These are phyloP conservation scores for Pipistrellus pipistrellus DNA, from an alignment of 2,797 vertebrate species.

Conservation along the genomic window DNA sequence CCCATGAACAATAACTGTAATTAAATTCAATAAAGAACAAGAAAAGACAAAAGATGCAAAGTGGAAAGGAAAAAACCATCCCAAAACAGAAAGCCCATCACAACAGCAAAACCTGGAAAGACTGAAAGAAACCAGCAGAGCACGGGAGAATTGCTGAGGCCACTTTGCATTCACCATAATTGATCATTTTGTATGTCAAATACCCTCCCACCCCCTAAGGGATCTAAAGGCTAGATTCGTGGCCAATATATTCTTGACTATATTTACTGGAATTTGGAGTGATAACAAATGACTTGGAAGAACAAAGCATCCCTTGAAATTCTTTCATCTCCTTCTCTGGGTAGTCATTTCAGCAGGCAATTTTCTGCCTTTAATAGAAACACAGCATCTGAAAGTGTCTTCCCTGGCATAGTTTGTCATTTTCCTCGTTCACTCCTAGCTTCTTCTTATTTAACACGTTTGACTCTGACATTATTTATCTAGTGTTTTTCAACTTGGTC, in stretches of 20 bases:
- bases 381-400: conserved; percentile 14
- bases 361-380: conserved; percentile 75
- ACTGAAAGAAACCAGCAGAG: neutral
- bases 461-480: conserved; percentile 60
- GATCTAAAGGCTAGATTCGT: conserved; percentile 49
- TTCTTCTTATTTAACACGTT: conserved; percentile 36
- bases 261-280: conserved; percentile 67
- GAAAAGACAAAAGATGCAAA: conserved; percentile 57
- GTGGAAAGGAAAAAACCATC: neutral
- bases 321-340: neutral
- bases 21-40: conserved; percentile 77
- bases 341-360: conserved; percentile 61
- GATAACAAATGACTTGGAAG: conserved; percentile 31
- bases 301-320: conserved; percentile 44
- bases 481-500: conserved; percentile 14
- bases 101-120: neutral
- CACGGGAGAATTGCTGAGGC: neutral
- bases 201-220: neutral
- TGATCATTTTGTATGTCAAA: conserved; percentile 38
- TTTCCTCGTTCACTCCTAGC: conserved; percentile 52
- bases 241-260: conserved; percentile 66
- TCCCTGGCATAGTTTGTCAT: conserved; percentile 35
- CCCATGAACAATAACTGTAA: conserved; percentile 76
- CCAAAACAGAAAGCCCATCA: neutral
- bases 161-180: neutral